A percentile compares a stretch with the other conserved stretches of the same genome.
Evolutionary conservation across 2,113 vertebrate species (phyloP).

Genomic region (Oryctolagus cuniculus): mOryCun1.1 NC_091442.1:94075001-94075500

Average conservation of each 20-base stretch:
- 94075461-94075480: not conserved
- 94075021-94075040: not conserved
- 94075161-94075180: not conserved
- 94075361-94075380: not conserved
- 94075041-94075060: not conserved
- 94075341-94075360: not conserved
- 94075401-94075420: not conserved
- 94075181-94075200: not conserved
- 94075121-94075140: not conserved
- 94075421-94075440: not conserved
- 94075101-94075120: not conserved
- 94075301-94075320: not conserved
- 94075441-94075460: not conserved
- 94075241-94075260: not conserved
- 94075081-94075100: not conserved
- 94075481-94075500: not conserved
- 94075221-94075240: not conserved
- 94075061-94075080: not conserved
- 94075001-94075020: not conserved
- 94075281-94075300: not conserved
- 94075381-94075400: not conserved
- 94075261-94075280: not conserved
- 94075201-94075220: not conserved
- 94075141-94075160: not conserved
- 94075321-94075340: too few species aligned